Evolutionary conservation across 2,113 vertebrate species (phyloP).

Genomic region (Urocolius indicus): DNA sequence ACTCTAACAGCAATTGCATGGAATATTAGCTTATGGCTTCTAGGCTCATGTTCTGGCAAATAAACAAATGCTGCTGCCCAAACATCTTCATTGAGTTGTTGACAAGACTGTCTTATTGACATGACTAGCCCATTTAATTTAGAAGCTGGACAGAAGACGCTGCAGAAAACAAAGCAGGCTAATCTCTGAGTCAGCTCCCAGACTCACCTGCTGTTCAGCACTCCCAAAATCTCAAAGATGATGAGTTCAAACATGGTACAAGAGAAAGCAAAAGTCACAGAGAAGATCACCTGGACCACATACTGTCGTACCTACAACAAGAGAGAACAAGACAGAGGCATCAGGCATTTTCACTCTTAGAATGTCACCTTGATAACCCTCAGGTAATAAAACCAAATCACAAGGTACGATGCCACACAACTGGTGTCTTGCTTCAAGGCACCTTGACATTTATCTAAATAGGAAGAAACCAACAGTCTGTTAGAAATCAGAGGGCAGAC

Average conservation of each 20-base stretch:
- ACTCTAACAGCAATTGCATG: background rate
- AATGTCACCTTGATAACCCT: background rate
- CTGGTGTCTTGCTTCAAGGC: background rate
- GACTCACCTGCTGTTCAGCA: conserved; percentile 92
- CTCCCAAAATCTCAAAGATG: conserved; percentile 98
- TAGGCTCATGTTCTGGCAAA: background rate
- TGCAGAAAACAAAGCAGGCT: background rate
- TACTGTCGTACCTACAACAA: conserved; percentile 89
- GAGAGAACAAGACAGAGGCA: conserved; percentile 19
- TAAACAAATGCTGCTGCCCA: background rate
- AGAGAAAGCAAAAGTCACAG: conserved; percentile 97
- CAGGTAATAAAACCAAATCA: background rate
- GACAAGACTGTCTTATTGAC: no score
- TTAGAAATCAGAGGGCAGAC: background rate
- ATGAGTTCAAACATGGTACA: conserved; percentile 99
- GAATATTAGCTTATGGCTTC: background rate
- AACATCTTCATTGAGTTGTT: background rate
- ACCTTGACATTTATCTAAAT: background rate
- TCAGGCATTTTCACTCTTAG: background rate
- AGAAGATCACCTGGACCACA: conserved; percentile 97
- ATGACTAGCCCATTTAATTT: background rate
- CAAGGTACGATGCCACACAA: background rate
- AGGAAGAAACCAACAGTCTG: background rate
- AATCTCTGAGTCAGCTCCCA: background rate
- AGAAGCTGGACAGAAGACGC: background rate